A percentile compares a stretch with the other conserved stretches of the same genome.
These are phyloP conservation scores for Caenorhabditis latens DNA, from an alignment of 1,140 invertebrate species.

Conservation along the genomic window DNA sequence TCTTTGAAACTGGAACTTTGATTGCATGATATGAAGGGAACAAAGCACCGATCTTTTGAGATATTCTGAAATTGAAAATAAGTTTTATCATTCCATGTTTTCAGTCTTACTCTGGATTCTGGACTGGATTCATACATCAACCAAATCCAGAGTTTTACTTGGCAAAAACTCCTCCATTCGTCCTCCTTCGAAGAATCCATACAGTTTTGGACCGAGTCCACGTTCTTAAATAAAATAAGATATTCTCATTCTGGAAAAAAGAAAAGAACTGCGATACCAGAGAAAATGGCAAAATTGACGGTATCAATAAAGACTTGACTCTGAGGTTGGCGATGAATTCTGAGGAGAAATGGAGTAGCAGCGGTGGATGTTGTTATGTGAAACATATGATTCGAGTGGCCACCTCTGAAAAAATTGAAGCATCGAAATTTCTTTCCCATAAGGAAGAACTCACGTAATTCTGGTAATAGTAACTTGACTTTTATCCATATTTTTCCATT, in stretches of 20 bases:
- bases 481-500: background rate
- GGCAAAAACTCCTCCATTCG: slow-evolving; percentile 7
- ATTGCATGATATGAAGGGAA: slow-evolving; percentile 3
- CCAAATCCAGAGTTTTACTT: background rate
- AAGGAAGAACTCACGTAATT: slow-evolving; percentile 4
- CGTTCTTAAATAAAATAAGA: background rate
- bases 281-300: slow-evolving; percentile 1
- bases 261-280: too few species aligned
- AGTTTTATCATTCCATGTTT: too few species aligned
- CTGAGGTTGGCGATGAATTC: slow-evolving; percentile 11
- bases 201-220: slow-evolving; percentile 12
- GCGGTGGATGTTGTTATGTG: background rate
- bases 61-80: background rate
- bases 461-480: background rate
- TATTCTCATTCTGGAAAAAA: background rate
- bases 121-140: too few species aligned
- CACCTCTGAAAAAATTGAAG: background rate
- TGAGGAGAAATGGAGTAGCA: background rate
- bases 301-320: background rate
- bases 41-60: background rate
- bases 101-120: background rate
- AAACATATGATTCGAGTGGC: slow-evolving; percentile 8
- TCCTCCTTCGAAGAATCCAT: slow-evolving; percentile 18
- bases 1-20: slow-evolving; percentile 2
- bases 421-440: background rate